Percentiles rank a stretch among this genome's conserved stretches.
These are phyloP conservation scores for Hyles vespertilio DNA, from an alignment of 1,140 invertebrate species.

Conservation along the genomic window DNA sequence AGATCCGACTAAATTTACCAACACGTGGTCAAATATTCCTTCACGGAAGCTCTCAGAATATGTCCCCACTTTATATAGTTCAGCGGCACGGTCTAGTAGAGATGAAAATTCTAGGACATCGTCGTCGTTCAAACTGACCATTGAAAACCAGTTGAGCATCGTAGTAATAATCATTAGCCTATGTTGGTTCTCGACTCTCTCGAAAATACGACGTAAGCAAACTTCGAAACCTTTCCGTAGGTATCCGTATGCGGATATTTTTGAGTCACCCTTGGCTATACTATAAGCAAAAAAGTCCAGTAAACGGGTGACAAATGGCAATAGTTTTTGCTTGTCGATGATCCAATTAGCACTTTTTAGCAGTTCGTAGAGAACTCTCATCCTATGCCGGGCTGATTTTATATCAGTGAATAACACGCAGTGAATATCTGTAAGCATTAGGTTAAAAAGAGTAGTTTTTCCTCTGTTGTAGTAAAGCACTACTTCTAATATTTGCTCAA, in stretches of 20 bases:
- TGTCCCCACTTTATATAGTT: conserved; percentile 52
- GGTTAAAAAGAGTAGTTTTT: conserved; percentile 31
- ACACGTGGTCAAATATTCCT: conserved; percentile 62
- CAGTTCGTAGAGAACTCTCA: conserved; percentile 70
- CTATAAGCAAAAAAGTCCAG: conserved; percentile 68
- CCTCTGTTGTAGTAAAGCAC: conserved; percentile 36
- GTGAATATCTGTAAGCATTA: conserved; percentile 45
- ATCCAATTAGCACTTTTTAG: conserved; percentile 70
- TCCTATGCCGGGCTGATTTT: conserved; percentile 35
- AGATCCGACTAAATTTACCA: conserved; percentile 64
- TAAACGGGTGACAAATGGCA: conserved; percentile 59
- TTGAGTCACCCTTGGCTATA: conserved; percentile 38
- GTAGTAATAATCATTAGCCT: conserved; percentile 43
- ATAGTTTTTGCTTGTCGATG: conserved; percentile 47
- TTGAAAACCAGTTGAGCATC: conserved; percentile 46
- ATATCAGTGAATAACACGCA: conserved; percentile 30
- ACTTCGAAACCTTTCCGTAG: conserved; percentile 65
- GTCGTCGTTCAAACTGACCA: conserved; percentile 50
- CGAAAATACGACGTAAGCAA: conserved; percentile 52
- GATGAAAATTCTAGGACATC: conserved; percentile 69
- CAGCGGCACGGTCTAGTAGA: conserved; percentile 71
- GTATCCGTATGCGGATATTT: conserved; percentile 48
- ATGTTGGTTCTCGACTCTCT: conserved; percentile 57
- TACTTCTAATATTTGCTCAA: conserved; percentile 39
- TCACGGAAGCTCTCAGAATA: conserved; percentile 63